Evolutionary conservation across 1,140 invertebrate genomes (phyloP).

Genomic region (Lordiphosa collinella): DNA sequence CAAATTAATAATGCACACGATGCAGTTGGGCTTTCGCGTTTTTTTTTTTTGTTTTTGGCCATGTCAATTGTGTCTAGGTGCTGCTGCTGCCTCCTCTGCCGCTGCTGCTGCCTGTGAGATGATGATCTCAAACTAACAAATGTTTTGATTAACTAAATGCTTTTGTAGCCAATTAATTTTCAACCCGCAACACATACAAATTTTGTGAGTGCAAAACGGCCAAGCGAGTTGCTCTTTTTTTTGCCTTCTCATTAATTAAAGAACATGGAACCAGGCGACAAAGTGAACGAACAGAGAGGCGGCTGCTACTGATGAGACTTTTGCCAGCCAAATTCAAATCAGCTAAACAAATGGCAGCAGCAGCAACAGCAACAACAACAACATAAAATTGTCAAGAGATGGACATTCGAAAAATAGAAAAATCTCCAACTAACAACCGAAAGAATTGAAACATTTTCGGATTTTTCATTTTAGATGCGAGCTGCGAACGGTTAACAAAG

Average conservation of each 20-base stretch:
- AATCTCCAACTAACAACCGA: conserved; percentile 74
- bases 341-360: conserved; percentile 66
- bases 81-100: conserved; percentile 23
- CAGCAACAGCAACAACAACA: conserved; percentile 19
- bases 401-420: conserved; percentile 76
- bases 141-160: conserved; percentile 75
- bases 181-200: conserved; percentile 20
- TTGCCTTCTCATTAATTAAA: conserved; percentile 62
- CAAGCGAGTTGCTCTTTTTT: conserved; percentile 50
- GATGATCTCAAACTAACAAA: conserved; percentile 56
- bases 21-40: conserved; percentile 12
- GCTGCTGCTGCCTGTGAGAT: conserved; percentile 40
- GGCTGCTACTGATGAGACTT: conserved; percentile 12
- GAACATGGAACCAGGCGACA: conserved; percentile 67
- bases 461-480: conserved; percentile 77
- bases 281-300: conserved; percentile 34
- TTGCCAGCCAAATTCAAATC: conserved; percentile 62
- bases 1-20: conserved; percentile 74
- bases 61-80: conserved; percentile 67
- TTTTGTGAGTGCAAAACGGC: conserved; percentile 56
- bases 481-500: conserved; percentile 75
- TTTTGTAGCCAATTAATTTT: conserved; percentile 65
- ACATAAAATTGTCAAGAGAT: conserved; percentile 72
- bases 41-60: conserved; percentile 28
- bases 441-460: conserved; percentile 77